Evolutionary conservation across 30 jellyfish, hydroid and myxozoan genomes (phyloP).

Genomic region (Aurelia sp.): DNA sequence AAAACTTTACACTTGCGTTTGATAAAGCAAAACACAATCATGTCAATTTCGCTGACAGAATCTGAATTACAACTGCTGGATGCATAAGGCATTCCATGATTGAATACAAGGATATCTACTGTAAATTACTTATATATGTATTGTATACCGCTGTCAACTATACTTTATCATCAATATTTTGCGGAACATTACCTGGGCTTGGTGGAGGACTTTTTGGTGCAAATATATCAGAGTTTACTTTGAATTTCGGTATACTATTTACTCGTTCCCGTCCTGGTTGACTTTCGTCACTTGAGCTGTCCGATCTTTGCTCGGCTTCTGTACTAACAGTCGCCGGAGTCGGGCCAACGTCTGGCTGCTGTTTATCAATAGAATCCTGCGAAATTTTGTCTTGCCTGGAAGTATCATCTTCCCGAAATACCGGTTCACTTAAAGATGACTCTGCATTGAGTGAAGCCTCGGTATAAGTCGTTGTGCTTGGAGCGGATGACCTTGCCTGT

Average conservation of each 20-base stretch:
- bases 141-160: not conserved
- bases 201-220: slow-evolving; percentile 70
- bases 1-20: too few species aligned
- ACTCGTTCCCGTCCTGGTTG: slow-evolving; percentile 51
- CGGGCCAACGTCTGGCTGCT: too few species aligned
- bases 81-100: too few species aligned
- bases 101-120: not conserved
- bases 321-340: not conserved
- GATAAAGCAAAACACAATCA: too few species aligned
- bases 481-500: slow-evolving; percentile 3
- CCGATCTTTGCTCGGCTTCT: slow-evolving; percentile 7
- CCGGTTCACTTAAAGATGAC: not conserved
- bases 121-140: not conserved
- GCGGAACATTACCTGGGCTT: slow-evolving; percentile 46
- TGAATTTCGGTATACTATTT: slow-evolving; percentile 79
- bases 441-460: not conserved
- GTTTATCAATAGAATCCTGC: too few species aligned
- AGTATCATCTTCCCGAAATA: too few species aligned
- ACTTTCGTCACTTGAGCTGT: not conserved
- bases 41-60: too few species aligned
- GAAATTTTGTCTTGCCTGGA: too few species aligned
- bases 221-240: slow-evolving; percentile 83
- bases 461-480: slow-evolving; percentile 3
- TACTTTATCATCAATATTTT: slow-evolving; percentile 23
- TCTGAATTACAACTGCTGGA: too few species aligned